Conservation (phyloP, 2,113 vertebrate species). For the Alethe diademata region DNA sequence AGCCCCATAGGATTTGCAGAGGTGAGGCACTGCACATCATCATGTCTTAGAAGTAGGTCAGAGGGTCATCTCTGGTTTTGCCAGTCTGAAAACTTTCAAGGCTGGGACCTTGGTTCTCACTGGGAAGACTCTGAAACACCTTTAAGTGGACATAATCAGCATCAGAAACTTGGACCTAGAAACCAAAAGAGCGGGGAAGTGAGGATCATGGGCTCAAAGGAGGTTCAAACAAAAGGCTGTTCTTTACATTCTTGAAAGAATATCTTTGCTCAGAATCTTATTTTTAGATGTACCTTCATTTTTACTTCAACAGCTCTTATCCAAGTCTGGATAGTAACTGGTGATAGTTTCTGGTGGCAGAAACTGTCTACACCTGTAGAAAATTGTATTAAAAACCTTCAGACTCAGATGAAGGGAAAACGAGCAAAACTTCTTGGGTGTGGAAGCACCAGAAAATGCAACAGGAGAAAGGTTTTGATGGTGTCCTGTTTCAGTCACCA, state of each 20-base stretch:
- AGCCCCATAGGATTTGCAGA: neutral
- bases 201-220: neutral
- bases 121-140: constrained; percentile 56
- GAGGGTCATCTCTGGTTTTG: constrained; percentile 71
- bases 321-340: neutral
- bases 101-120: neutral
- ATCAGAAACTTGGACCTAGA: constrained; percentile 69
- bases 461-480: neutral
- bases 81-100: constrained; percentile 36
- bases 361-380: neutral
- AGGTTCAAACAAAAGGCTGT: neutral
- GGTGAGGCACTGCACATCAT: neutral
- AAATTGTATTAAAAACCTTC: neutral
- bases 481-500: neutral
- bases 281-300: neutral
- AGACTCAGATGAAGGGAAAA: neutral
- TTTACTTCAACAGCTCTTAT: neutral
- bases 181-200: neutral
- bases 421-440: neutral
- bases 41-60: constrained; percentile 67
- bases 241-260: neutral
- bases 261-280: neutral
- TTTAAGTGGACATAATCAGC: constrained; percentile 48
- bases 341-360: neutral
- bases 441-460: neutral